Conservation (phyloP, 1,140 invertebrate species). For the Drosophila navojoa region DNA sequence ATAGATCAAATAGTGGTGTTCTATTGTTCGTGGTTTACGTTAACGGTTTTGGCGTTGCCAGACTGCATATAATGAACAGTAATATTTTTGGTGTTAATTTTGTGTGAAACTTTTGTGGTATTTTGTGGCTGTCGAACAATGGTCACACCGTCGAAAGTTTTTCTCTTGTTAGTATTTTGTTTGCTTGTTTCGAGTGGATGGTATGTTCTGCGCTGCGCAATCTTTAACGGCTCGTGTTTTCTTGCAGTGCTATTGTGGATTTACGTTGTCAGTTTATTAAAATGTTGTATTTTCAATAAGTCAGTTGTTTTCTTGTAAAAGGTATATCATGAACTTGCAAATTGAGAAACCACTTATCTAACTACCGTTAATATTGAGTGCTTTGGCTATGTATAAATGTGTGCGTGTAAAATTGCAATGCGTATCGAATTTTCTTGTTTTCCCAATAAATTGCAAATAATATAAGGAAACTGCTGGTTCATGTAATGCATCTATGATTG, state of each 20-base stretch:
- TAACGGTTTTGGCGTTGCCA: slow-evolving; percentile 1
- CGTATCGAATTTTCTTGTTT: slow-evolving; percentile 75
- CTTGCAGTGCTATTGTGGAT: slow-evolving; percentile 19
- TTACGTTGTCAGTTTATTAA: slow-evolving; percentile 20
- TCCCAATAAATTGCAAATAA: slow-evolving; percentile 38
- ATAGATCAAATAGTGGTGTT: no score
- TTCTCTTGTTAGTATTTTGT: slow-evolving; percentile 27
- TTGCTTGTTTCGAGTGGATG: slow-evolving; percentile 11
- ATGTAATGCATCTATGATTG: slow-evolving; percentile 24
- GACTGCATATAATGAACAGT: background rate
- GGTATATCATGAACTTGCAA: slow-evolving; percentile 6
- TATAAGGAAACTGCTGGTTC: slow-evolving; percentile 30
- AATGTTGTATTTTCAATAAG: background rate
- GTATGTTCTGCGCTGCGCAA: background rate
- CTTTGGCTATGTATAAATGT: slow-evolving; percentile 5
- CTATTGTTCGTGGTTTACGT: no score
- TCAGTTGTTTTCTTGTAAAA: background rate
- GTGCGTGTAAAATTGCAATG: slow-evolving; percentile 65
- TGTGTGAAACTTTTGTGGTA: background rate
- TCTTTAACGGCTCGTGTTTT: slow-evolving; percentile 30
- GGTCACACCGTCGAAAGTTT: slow-evolving; percentile 24
- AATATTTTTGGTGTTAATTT: background rate
- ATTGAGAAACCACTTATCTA: slow-evolving; percentile 9
- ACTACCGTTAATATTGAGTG: slow-evolving; percentile 14
- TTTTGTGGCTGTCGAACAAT: background rate